Percentiles rank a stretch among this genome's conserved stretches.
These are phyloP conservation scores for Coreoperca whiteheadi DNA, from an alignment of 2,113 vertebrate species.

Conservation along the genomic window DNA sequence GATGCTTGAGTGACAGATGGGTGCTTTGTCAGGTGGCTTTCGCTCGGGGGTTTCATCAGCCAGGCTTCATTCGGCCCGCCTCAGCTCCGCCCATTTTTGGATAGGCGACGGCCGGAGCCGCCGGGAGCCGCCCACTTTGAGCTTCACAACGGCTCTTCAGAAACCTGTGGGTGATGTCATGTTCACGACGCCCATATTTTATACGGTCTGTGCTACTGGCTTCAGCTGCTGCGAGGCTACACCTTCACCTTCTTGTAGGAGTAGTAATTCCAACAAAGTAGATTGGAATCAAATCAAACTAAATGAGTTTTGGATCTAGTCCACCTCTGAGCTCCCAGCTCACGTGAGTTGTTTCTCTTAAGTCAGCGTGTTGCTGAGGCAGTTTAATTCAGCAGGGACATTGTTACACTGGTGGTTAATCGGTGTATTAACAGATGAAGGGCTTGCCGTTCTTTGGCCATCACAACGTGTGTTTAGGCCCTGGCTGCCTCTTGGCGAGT, in stretches of 20 bases:
- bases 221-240: no score
- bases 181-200: no score
- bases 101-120: no score
- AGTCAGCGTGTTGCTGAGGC: neutral
- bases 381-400: neutral
- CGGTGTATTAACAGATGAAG: constrained; percentile 23
- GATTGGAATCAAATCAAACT: neutral
- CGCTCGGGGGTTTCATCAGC: no score
- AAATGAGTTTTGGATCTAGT: neutral
- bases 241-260: neutral
- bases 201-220: no score
- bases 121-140: no score
- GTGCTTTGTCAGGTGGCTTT: no score
- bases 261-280: neutral
- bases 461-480: constrained; percentile 19
- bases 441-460: neutral
- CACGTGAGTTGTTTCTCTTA: neutral
- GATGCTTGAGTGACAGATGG: no score
- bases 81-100: no score
- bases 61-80: no score
- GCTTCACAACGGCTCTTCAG: no score
- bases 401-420: constrained; percentile 6
- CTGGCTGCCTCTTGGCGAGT: constrained; percentile 23
- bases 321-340: neutral
- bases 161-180: no score